Conservation (phyloP, 2,797 vertebrate species). For the Heteromormyrus szaboi region DNA sequence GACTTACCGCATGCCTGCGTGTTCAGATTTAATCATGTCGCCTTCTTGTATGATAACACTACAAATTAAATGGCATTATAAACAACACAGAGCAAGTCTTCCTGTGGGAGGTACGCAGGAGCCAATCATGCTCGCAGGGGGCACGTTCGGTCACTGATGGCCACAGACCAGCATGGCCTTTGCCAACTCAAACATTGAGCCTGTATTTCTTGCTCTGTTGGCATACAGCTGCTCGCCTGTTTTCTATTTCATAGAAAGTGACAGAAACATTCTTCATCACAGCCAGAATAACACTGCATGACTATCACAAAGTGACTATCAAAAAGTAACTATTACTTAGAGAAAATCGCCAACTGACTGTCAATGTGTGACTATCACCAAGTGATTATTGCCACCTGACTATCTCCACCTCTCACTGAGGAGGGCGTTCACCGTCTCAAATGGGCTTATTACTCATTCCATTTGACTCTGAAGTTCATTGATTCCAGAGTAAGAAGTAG, state of each 20-base stretch:
- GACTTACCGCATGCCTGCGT: not conserved
- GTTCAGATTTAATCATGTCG: not conserved
- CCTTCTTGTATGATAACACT: not conserved
- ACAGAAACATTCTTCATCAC: not conserved
- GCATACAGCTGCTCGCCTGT: not conserved
- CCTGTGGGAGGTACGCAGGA: not conserved
- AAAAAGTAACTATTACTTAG: not conserved
- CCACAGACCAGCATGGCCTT: not conserved
- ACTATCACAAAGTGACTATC: not conserved
- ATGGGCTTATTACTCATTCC: not conserved
- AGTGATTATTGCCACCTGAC: not conserved
- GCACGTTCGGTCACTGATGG: not conserved
- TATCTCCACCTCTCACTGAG: not conserved
- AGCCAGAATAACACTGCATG: not conserved
- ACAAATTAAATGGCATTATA: not conserved
- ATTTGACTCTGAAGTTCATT: not conserved
- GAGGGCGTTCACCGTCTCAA: not conserved
- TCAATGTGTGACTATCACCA: not conserved
- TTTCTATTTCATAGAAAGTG: not conserved
- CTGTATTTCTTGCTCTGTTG: not conserved
- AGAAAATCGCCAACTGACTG: not conserved
- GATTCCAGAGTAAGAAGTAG: not conserved
- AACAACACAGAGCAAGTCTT: not conserved
- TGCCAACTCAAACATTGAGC: not conserved
- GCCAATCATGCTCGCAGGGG: not conserved